Evolutionary conservation across 2,113 vertebrate species (phyloP).

Genomic region (Dunckerocampus dactyliophorus): DNA sequence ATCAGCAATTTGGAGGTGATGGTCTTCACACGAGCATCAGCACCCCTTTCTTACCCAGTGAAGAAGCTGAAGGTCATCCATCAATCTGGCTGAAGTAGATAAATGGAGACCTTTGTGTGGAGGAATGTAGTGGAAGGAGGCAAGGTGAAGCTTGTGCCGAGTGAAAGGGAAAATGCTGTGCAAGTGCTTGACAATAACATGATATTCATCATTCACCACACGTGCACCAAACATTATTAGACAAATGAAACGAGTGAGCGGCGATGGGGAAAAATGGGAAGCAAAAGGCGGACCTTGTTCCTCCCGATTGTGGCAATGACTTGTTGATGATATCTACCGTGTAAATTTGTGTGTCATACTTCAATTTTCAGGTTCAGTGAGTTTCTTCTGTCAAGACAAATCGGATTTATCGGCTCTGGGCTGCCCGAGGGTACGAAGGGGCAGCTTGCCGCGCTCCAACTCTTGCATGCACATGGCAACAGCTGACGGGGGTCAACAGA

Average conservation of each 20-base stretch:
- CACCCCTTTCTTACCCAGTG: neutral
- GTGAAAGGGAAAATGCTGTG: neutral
- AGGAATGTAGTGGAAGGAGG: slow-evolving; percentile 2
- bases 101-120: slow-evolving; percentile 17
- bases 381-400: slow-evolving; percentile 4
- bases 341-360: neutral
- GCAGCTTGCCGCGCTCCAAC: neutral
- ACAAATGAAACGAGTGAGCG: slow-evolving; percentile 1
- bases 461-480: neutral
- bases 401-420: slow-evolving; percentile 4
- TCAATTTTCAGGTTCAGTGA: slow-evolving; percentile 2
- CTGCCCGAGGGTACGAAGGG: neutral
- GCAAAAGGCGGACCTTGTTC: slow-evolving; percentile 2
- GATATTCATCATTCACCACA: neutral
- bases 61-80: slow-evolving; percentile 12
- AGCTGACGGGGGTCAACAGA: neutral
- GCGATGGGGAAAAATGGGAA: neutral
- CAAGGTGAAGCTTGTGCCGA: slow-evolving; percentile 2
- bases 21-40: slow-evolving; percentile 18
- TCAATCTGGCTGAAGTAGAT: slow-evolving; percentile 24
- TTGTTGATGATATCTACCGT: slow-evolving; percentile 4
- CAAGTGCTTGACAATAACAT: neutral
- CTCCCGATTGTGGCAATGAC: neutral
- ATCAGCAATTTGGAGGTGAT: neutral
- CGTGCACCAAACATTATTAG: neutral